Conservation (phyloP, 92 coral and sea anemone species). For the Anthopleura xanthogrammica region DNA sequence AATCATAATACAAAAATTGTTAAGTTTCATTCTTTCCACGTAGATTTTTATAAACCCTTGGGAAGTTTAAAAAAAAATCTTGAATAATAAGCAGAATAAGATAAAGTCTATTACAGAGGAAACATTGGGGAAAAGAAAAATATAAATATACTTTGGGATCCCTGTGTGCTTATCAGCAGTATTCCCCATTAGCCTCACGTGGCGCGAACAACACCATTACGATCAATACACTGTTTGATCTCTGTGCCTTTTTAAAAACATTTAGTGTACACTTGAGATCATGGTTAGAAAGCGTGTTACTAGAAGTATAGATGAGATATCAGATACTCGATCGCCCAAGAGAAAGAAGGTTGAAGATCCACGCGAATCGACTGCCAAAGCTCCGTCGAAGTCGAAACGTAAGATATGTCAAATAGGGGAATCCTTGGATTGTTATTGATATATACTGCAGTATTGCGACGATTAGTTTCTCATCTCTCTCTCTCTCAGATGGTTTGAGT, state of each 20-base stretch:
- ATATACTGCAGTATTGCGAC: too few relatives aligned
- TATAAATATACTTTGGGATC: not conserved
- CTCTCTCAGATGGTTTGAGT: not conserved
- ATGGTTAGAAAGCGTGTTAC: constrained; percentile 1
- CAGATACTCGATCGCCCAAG: not conserved
- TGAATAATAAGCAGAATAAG: not conserved
- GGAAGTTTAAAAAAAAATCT: not conserved
- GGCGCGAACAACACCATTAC: not conserved
- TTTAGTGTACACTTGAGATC: not conserved
- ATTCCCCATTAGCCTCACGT: constrained; percentile 5
- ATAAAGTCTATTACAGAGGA: too few relatives aligned
- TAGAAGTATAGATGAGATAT: constrained; percentile 2
- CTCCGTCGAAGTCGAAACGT: not conserved
- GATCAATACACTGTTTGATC: not conserved
- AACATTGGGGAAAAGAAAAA: too few relatives aligned
- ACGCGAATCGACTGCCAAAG: not conserved
- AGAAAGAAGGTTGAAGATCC: constrained; percentile 1
- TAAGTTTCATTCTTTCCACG: not conserved
- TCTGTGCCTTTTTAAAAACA: not conserved
- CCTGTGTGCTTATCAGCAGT: constrained; percentile 18
- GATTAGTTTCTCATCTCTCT: too few relatives aligned
- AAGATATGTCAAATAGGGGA: not conserved
- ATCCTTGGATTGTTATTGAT: not conserved
- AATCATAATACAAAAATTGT: not conserved
- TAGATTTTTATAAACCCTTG: not conserved